Percentiles rank a stretch among this genome's conserved stretches.
phyloP scores from a whole-genome alignment of 2,888 invertebrate genomes.

The Gandaritis pyraliata region DNA sequence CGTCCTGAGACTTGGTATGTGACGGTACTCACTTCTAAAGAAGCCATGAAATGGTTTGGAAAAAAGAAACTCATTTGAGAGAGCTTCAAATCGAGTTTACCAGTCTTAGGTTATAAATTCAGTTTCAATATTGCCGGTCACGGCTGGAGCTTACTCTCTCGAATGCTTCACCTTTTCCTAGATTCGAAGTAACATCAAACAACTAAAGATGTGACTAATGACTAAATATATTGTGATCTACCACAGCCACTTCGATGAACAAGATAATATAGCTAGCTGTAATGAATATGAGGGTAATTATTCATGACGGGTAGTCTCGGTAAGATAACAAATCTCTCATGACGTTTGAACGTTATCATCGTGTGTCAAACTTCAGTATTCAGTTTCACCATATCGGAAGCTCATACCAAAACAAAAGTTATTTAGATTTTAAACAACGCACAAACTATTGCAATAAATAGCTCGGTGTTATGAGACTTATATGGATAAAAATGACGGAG shows the following conservation, averaged over 20 bases:
- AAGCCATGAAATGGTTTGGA: neutral
- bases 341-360: neutral
- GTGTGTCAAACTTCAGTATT: too few species aligned
- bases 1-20: too few species aligned
- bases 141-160: conserved; percentile 19
- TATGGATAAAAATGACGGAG: too few species aligned
- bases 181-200: neutral
- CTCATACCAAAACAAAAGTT: too few species aligned
- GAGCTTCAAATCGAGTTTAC: neutral
- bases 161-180: conserved; percentile 2
- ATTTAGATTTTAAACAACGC: too few species aligned
- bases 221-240: too few species aligned
- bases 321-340: neutral
- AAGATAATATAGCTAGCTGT: too few species aligned
- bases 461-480: too few species aligned
- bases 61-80: neutral
- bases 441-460: too few species aligned
- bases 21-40: neutral
- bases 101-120: conserved; percentile 22
- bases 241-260: too few species aligned
- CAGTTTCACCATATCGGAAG: too few species aligned
- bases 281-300: neutral
- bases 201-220: too few species aligned
- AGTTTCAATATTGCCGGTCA: conserved; percentile 36
- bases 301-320: neutral